Evolutionary conservation across 2,113 vertebrate species (phyloP).

Genomic region (Tyto alba): DNA sequence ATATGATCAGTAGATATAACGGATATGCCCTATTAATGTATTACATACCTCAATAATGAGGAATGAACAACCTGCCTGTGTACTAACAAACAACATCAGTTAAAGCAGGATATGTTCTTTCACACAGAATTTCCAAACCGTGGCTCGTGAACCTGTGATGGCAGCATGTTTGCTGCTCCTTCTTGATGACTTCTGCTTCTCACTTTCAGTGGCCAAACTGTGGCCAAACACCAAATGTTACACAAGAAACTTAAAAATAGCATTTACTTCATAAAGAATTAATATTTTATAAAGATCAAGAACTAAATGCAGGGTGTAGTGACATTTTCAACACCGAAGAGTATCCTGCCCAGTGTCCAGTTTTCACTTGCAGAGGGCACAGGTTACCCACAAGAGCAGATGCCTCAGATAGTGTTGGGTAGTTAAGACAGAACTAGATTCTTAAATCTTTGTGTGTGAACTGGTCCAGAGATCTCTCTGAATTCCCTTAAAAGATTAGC

Average conservation of each 20-base stretch:
- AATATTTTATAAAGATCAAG: not conserved
- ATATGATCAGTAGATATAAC: not conserved
- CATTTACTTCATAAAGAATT: not conserved
- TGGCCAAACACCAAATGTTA: not conserved
- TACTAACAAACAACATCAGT: not conserved
- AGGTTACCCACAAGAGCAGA: not conserved
- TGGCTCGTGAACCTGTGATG: not conserved
- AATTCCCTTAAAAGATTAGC: not conserved
- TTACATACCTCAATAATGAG: not conserved
- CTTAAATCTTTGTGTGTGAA: fast-evolving
- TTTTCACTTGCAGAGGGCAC: not conserved
- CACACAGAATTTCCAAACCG: not conserved
- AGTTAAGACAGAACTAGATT: not conserved
- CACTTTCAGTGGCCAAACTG: not conserved
- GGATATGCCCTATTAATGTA: not conserved
- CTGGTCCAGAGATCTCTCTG: not conserved
- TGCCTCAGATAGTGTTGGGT: not conserved
- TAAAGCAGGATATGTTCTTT: not conserved
- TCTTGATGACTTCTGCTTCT: not conserved
- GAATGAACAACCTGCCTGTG: not conserved
- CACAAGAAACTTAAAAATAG: not conserved
- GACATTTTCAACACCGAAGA: not conserved
- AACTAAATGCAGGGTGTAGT: not conserved
- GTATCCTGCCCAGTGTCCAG: not conserved
- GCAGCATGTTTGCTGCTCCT: not conserved